These are phyloP conservation scores for Drosophila borealis DNA, from an alignment of 2,888 invertebrate genomes.

Conservation along the genomic window DNA sequence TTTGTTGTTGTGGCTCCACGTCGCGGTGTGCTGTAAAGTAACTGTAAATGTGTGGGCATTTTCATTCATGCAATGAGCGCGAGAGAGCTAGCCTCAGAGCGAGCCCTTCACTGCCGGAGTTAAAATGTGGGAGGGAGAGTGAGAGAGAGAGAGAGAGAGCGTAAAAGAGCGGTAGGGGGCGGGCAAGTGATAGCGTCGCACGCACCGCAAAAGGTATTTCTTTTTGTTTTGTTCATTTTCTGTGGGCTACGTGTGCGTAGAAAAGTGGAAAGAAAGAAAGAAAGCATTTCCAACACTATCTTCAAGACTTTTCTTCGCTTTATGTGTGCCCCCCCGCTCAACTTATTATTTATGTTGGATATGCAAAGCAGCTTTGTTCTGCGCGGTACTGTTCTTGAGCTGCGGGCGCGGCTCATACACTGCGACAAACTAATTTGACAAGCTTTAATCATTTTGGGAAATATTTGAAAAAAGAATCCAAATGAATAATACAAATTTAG, in stretches of 20 bases:
- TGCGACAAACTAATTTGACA: neutral
- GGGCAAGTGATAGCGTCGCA: constrained; percentile 55
- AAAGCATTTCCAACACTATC: constrained; percentile 64
- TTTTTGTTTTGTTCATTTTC: constrained; percentile 24
- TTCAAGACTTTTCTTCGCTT: constrained; percentile 40
- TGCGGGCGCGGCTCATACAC: constrained; percentile 43
- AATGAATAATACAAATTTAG: too few species aligned
- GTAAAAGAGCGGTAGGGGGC: neutral
- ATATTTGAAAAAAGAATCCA: too few species aligned
- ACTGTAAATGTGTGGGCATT: constrained; percentile 80
- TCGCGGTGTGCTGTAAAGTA: constrained; percentile 47
- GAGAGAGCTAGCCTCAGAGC: constrained; percentile 19
- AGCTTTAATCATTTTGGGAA: too few species aligned
- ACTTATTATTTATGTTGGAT: constrained; percentile 65
- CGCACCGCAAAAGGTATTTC: constrained; percentile 64
- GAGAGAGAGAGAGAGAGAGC: constrained; percentile 9
- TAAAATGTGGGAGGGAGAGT: constrained; percentile 5
- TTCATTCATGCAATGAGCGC: constrained; percentile 65
- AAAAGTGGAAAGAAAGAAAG: constrained; percentile 39
- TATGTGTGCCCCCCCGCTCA: constrained; percentile 19
- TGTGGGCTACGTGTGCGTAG: constrained; percentile 69
- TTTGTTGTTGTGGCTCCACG: constrained; percentile 44
- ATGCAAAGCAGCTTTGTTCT: constrained; percentile 71
- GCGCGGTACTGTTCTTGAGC: constrained; percentile 33
- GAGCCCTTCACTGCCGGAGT: constrained; percentile 3